phyloP scores from a whole-genome alignment of 2,113 vertebrate genomes.

The Vicugna pacos region DNA sequence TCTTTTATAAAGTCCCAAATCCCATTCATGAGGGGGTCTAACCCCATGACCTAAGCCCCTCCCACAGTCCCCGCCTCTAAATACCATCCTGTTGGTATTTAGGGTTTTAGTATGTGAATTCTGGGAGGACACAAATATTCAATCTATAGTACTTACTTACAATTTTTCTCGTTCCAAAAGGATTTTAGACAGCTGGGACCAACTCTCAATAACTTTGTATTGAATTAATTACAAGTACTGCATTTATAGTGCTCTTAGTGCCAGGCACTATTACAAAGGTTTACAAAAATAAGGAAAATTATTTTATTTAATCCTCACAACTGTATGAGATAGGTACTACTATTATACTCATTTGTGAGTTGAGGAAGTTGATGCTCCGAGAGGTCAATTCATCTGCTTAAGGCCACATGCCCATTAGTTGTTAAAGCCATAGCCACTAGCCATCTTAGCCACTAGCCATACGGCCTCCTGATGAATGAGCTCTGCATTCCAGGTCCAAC shows the following conservation, averaged over 20 bases:
- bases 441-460: not conserved
- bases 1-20: not conserved
- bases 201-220: constrained; percentile 21
- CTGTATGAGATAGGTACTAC: not conserved
- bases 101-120: not conserved
- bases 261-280: not conserved
- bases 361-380: not conserved
- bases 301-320: not conserved
- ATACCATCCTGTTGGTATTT: not conserved
- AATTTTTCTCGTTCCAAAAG: not conserved
- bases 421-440: not conserved
- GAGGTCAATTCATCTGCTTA: not conserved
- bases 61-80: not conserved
- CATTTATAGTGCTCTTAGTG: not conserved
- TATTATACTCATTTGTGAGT: not conserved
- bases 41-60: not conserved
- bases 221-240: constrained; percentile 23
- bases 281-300: constrained; percentile 33
- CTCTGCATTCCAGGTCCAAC: not conserved
- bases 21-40: not conserved
- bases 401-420: not conserved
- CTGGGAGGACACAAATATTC: not conserved
- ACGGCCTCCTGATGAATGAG: not conserved
- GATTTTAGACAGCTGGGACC: not conserved
- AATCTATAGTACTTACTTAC: not conserved